Evolutionary conservation across 2,113 vertebrate species (phyloP), one percentile per base, ranked within the genome.

Genomic region (Candoia aspera): DNA sequence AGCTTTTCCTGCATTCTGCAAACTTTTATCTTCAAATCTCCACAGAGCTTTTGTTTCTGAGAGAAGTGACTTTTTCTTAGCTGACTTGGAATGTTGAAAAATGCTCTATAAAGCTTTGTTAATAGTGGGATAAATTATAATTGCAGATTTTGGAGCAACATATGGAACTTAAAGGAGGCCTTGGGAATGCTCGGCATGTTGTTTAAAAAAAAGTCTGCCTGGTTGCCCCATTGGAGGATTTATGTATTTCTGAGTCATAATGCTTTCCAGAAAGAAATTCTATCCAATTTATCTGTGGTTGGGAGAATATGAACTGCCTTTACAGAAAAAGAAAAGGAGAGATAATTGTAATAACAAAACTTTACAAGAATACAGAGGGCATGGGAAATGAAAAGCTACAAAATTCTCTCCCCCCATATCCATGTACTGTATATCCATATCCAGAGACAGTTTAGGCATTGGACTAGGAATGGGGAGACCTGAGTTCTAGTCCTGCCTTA

Each of bases 101-200:
- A 92, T 90, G 58, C 94, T 83, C 10, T 91, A 88, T 68, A 88
- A 91, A 84, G 58, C 73, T 91, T 89, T 92, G 83, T 92, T 94
- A 91, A 93, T 96, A 95, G 96, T 94, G 93, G 92, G 86, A 88
- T 88, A 94, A 96, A 95, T 95, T 95, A 86, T 94, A 57, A 86
- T 0, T 90, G 93, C 86, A 87, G 79, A 91, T 93, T 89, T 95
- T 83, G 92, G 85, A 91, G 84, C 46, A 62, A 93, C 68, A 54
- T 79, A 91, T 93, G 42, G 83, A 87, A 93, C 83, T 37, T n/a
- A 88, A 79, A 91, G 86, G 59, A 93, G 68, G 68, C 88, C 93
- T 96, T 95, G 93, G 93, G 53, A 95, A 96, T 91, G 93, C 87
- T 91, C 91, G 93, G 92, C 87, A 93, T 95, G 68, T 94, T 95